Conservation (phyloP, 2,888 invertebrate genomes). For the Ennomos fuscantarius region DNA sequence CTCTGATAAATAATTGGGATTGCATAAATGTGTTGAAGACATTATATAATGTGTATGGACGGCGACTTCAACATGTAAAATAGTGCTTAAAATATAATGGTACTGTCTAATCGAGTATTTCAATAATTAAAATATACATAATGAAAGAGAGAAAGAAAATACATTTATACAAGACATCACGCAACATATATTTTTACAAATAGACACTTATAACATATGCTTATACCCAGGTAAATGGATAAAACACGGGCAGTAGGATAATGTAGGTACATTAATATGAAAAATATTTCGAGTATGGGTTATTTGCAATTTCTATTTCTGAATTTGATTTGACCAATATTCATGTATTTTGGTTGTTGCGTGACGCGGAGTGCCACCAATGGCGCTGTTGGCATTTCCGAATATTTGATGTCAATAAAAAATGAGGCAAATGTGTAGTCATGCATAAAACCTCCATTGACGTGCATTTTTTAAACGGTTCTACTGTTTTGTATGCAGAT, state of each 20-base stretch:
- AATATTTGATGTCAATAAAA: slow-evolving; percentile 29
- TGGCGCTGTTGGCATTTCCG: slow-evolving; percentile 9
- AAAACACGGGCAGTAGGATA: neutral
- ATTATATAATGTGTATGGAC: too few species aligned
- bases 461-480: slow-evolving; percentile 23
- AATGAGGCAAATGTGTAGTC: slow-evolving; percentile 22
- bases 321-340: slow-evolving; percentile 15
- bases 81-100: too few species aligned
- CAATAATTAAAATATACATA: too few species aligned
- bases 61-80: too few species aligned
- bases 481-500: slow-evolving; percentile 32
- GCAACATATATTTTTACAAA: too few species aligned
- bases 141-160: too few species aligned
- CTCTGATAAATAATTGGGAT: too few species aligned
- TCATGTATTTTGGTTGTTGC: slow-evolving; percentile 13
- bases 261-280: neutral
- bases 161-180: too few species aligned
- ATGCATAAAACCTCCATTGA: slow-evolving; percentile 17
- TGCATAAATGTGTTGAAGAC: too few species aligned
- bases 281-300: slow-evolving; percentile 2
- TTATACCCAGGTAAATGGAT: too few species aligned
- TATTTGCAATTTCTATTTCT: slow-evolving; percentile 8
- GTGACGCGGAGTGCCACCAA: slow-evolving; percentile 13
- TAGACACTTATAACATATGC: too few species aligned
- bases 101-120: too few species aligned